Evolutionary conservation across 2,888 invertebrate species (phyloP).

Genomic region (Agrochola lychnidis): DNA sequence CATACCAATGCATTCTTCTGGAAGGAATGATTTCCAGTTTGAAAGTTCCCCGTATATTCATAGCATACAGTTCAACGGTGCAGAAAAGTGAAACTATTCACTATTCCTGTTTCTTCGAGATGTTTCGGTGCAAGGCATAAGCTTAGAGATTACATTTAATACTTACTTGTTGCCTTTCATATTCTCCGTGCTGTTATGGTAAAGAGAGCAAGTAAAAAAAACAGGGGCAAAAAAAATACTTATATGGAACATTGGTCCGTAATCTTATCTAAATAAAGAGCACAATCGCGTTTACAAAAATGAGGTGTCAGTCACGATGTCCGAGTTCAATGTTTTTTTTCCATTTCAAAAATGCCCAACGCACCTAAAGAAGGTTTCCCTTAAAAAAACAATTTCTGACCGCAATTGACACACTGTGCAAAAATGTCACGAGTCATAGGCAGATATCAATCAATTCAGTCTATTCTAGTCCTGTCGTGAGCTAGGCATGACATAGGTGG

Average conservation of each 20-base stretch:
- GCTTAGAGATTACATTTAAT: conserved; percentile 13
- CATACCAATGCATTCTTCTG: conserved; percentile 71
- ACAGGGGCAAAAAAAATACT: too few species aligned
- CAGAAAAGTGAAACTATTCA: conserved; percentile 89
- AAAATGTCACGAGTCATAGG: background rate
- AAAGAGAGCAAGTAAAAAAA: background rate
- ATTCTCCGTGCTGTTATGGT: background rate
- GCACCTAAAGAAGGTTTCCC: too few species aligned
- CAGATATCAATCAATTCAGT: background rate
- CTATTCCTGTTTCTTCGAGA: conserved; percentile 73
- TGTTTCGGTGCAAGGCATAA: conserved; percentile 64
- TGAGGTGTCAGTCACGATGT: too few species aligned
- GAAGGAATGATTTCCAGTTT: conserved; percentile 82
- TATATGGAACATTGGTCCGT: too few species aligned
- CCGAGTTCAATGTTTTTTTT: too few species aligned
- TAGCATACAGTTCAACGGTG: conserved; percentile 83
- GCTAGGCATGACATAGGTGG: background rate
- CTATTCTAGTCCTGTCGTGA: background rate
- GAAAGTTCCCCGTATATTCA: conserved; percentile 85
- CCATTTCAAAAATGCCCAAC: too few species aligned
- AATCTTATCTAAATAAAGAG: too few species aligned
- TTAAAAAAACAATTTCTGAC: background rate
- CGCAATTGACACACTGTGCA: background rate
- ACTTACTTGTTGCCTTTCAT: background rate
- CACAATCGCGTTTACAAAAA: too few species aligned